Base-by-base conservation (phyloP, 1,140 invertebrate species). In the Neodiprion virginianus region DNA sequence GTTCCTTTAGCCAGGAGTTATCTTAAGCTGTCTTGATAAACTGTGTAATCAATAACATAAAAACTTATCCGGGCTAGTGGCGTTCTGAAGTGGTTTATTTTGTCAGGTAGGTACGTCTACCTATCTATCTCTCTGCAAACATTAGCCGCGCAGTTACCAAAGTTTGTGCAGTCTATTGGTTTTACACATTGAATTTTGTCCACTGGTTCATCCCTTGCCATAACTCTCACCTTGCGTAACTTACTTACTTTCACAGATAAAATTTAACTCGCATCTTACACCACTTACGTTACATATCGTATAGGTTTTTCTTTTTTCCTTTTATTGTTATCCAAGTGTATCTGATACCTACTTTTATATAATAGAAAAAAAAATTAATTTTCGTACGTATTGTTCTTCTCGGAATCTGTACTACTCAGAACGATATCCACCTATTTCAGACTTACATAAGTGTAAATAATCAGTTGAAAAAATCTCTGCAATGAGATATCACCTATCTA, bases 41-140 rank as follows among this genome's bases (percentile, higher is more conserved):
- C 74, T 69, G 75, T 71, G 79, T 80, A 82, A 81, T 85, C 77
- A 78, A 75, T 77, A 77, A 83, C 78, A 81, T 80, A 85, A 81
- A 85, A 86, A 85, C 78, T 83, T 80, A 82, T 83, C 81, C 81
- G 80, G 79, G 71, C 77, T 72, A 80, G 77, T 75, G 76, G 68
- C 77, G 79, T 79, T 86, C 79, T 85, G 69, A 85, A 88, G 86
- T 86, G 84, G 79, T 88, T 88, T 88, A 88, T 88, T 88, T 87
- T 87, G 83, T 81, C 80, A 83, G 79, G 79, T 80, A 83, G 79
- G 79, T 80, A 78, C 72, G 68, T 81, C 77, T 87, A 86, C 86
- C 82, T 82, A 71, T 82, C 69, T 88, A 86, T 87, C 82, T 82
- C 72, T 82, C 68, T 77, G 79, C 83, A 87, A 88, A 86, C 82